phyloP scores from a whole-genome alignment of 2,888 invertebrate species.

The Agrenia bidenticulata region DNA sequence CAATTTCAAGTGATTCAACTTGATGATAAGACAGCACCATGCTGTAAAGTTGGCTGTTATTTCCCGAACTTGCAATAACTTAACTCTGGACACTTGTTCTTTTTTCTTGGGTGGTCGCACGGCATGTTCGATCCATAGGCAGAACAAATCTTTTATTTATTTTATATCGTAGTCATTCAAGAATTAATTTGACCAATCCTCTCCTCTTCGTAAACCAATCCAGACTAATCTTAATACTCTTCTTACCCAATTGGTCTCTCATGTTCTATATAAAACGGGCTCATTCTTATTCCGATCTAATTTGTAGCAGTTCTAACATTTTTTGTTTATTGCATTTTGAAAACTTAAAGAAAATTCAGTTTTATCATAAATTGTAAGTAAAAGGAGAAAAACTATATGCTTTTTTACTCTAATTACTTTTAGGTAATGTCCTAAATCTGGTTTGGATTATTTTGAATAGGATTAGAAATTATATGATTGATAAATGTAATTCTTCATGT shows the following conservation, averaged over 20 bases:
- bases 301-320: no score
- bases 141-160: conserved; percentile 16
- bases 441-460: no score
- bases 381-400: no score
- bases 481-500: not conserved
- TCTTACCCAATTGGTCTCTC: not conserved
- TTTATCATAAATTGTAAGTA: not conserved
- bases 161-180: conserved; percentile 9
- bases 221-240: not conserved
- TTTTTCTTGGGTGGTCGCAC: conserved; percentile 50
- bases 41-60: conserved; percentile 50
- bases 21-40: conserved; percentile 42
- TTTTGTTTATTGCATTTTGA: not conserved
- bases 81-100: conserved; percentile 50
- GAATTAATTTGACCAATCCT: not conserved
- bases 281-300: no score
- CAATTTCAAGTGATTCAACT: conserved; percentile 32
- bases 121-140: conserved; percentile 4
- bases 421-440: no score
- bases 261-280: no score
- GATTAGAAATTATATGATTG: not conserved
- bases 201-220: conserved; percentile 1
- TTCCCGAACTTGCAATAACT: conserved; percentile 51
- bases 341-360: not conserved
- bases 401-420: no score